Evolutionary conservation across 2,113 vertebrate genomes (phyloP).

Genomic region (Dicaeum eximium): DNA sequence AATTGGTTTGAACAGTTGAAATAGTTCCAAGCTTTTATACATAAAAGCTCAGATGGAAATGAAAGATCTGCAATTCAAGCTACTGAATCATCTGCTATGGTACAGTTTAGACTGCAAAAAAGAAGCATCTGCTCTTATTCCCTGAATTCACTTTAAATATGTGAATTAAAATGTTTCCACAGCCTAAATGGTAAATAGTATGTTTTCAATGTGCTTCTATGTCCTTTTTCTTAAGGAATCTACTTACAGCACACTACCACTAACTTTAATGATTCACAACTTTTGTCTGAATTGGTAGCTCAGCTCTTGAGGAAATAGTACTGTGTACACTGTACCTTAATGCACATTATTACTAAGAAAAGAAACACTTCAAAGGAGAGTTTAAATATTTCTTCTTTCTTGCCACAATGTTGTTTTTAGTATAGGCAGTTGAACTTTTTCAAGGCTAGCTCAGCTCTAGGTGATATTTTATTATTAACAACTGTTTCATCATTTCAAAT

Average conservation of each 20-base stretch:
- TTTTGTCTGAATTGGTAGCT: background rate
- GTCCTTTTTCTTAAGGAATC: background rate
- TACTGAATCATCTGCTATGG: background rate
- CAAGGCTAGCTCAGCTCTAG: background rate
- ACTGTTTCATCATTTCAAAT: background rate
- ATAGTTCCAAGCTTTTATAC: background rate
- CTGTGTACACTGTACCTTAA: background rate
- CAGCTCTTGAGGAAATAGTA: background rate
- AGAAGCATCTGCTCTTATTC: background rate
- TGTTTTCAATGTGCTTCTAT: background rate
- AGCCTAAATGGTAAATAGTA: background rate
- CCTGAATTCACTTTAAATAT: background rate
- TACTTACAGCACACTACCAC: background rate
- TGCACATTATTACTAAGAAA: background rate
- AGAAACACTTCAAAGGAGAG: background rate
- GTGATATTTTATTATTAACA: background rate
- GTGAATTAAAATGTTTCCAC: conserved; percentile 21
- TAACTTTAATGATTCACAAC: background rate
- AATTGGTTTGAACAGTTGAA: conserved; percentile 33
- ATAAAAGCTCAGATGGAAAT: background rate
- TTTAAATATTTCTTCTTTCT: background rate
- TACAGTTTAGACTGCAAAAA: background rate
- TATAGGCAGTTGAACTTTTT: background rate
- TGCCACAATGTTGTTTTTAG: background rate
- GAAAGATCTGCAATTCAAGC: background rate